Evolutionary conservation across 2,888 invertebrate species (phyloP).

Genomic region (Trachelus tabidus): DNA sequence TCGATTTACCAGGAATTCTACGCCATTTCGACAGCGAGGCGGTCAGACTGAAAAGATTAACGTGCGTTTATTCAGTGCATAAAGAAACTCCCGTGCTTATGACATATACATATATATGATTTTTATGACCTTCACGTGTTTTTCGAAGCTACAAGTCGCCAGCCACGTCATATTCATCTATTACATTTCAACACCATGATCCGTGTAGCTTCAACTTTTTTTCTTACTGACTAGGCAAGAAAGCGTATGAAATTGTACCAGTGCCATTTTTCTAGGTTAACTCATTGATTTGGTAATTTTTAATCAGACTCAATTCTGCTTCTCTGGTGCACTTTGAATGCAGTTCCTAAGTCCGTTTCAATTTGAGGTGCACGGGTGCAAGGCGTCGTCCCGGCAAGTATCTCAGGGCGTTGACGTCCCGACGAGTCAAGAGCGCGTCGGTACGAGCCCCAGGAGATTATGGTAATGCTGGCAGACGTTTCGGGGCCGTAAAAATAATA

Average conservation of each 20-base stretch:
- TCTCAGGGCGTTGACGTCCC: constrained; percentile 37
- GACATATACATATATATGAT: neutral
- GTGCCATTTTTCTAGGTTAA: neutral
- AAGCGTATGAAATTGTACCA: neutral
- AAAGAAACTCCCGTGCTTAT: neutral
- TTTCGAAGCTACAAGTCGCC: neutral
- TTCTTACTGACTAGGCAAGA: neutral
- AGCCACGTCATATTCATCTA: neutral
- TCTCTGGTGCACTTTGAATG: neutral
- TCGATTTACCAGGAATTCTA: constrained; percentile 43
- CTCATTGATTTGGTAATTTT: neutral
- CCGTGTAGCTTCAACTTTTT: neutral
- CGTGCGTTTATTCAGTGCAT: neutral
- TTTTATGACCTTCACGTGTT: neutral
- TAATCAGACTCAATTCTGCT: neutral
- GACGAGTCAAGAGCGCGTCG: constrained; percentile 8
- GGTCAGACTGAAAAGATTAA: neutral
- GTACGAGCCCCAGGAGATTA: constrained; percentile 49
- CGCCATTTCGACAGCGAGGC: constrained; percentile 33
- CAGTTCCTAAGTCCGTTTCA: neutral
- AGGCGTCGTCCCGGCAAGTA: constrained; percentile 10
- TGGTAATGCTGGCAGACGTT: constrained; percentile 59
- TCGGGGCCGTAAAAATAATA: constrained; percentile 61
- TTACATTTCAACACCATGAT: neutral
- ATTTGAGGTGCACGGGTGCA: neutral